Conservation (phyloP, 2,797 vertebrate genomes). For the Thunnus albacares region DNA sequence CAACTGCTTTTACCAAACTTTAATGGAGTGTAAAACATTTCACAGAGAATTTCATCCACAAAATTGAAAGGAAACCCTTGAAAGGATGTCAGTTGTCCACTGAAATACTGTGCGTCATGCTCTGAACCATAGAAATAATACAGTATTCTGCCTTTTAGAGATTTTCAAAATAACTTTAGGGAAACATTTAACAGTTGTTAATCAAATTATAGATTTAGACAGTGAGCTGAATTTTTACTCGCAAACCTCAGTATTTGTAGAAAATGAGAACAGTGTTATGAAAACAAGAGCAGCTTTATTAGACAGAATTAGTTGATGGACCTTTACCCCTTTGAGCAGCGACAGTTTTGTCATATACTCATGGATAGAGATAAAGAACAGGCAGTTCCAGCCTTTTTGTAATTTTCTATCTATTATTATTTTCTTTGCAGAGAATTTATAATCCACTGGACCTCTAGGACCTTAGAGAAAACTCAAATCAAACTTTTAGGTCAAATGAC, state of each 20-base stretch:
- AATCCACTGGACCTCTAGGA: slow-evolving; percentile 59
- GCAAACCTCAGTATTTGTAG: too few relatives aligned
- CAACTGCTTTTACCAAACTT: too few relatives aligned
- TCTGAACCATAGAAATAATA: too few relatives aligned
- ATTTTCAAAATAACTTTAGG: too few relatives aligned
- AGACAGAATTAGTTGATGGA: slow-evolving; percentile 62
- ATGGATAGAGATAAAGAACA: slow-evolving; percentile 34
- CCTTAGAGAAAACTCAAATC: slow-evolving; percentile 56
- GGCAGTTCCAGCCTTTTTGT: slow-evolving; percentile 7
- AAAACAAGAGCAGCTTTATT: slow-evolving; percentile 51
- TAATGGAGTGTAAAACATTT: too few relatives aligned
- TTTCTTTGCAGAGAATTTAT: slow-evolving; percentile 49
- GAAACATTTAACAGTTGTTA: too few relatives aligned
- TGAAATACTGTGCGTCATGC: too few relatives aligned
- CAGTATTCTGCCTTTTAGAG: too few relatives aligned
- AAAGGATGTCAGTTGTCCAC: too few relatives aligned
- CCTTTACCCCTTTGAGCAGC: slow-evolving; percentile 34
- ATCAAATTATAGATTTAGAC: neutral
- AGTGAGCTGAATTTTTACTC: neutral
- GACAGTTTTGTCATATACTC: slow-evolving; percentile 43
- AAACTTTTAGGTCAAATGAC: slow-evolving; percentile 57
- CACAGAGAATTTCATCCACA: too few relatives aligned
- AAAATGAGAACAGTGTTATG: neutral
- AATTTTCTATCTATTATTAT: slow-evolving; percentile 34
- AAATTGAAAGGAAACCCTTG: too few relatives aligned